These are phyloP conservation scores for Pungitius pungitius DNA, from an alignment of 2,113 vertebrate species.

Conservation along the genomic window DNA sequence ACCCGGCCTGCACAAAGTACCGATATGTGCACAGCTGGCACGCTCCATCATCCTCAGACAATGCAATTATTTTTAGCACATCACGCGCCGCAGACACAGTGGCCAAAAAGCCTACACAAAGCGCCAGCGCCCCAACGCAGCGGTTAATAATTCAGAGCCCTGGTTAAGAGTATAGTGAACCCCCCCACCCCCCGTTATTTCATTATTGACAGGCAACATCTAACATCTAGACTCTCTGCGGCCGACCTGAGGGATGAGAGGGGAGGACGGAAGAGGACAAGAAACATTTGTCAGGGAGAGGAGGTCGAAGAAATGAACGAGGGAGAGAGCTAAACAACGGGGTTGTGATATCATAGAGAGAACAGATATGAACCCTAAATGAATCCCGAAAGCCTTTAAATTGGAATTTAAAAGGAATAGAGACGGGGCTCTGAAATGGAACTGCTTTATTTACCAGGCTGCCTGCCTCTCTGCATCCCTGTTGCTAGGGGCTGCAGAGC, in stretches of 20 bases:
- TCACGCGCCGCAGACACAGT: constrained; percentile 16
- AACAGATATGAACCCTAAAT: background rate
- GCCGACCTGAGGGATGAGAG: constrained; percentile 57
- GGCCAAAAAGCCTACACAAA: constrained; percentile 7
- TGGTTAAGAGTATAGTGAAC: constrained; percentile 65
- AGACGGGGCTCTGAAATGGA: background rate
- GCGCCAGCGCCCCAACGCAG: background rate
- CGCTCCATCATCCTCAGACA: constrained; percentile 64
- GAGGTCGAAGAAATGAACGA: background rate
- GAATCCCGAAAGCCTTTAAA: constrained; percentile 38
- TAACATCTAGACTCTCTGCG: constrained; percentile 69
- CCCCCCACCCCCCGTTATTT: constrained; percentile 66
- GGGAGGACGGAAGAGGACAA: constrained; percentile 2
- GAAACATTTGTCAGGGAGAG: constrained; percentile 26
- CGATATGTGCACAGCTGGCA: constrained; percentile 28
- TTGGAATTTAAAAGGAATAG: constrained; percentile 37
- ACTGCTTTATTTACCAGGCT: constrained; percentile 45
- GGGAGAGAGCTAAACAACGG: constrained; percentile 13
- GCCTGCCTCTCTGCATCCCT: constrained; percentile 8
- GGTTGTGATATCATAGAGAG: constrained; percentile 18
- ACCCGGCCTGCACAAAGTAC: constrained; percentile 23
- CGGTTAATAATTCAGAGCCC: constrained; percentile 74
- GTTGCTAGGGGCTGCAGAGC: constrained; percentile 37
- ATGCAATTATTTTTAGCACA: constrained; percentile 62
- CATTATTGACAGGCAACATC: constrained; percentile 81